Evolutionary conservation across 2,797 vertebrate genomes (phyloP), one percentile per base, ranked within the genome.

Genomic region (Apodemus agrarius): DNA sequence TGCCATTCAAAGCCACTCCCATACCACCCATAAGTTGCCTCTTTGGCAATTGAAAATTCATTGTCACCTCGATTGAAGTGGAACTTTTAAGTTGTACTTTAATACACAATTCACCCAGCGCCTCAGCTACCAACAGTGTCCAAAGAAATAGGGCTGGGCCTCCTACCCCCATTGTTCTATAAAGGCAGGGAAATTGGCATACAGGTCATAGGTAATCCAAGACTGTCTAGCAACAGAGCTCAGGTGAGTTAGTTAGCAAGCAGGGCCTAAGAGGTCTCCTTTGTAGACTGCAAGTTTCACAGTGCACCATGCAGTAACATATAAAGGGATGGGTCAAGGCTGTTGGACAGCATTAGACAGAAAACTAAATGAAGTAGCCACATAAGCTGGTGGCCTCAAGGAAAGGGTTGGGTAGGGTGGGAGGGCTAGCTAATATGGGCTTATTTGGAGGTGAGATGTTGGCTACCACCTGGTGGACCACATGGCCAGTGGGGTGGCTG

Each of bases 231-330:
- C 4, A 13, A 49, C 57, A 14, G 8, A 67, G 54, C 17, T 21
- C 24, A 2, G 1, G 78, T 4, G 0, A 24, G 57, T 57, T 17
- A 6, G 46, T 13, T 21, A 19, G 40, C 1, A 22, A 34, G 43
- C 34, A 11, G 0, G 0, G 21, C 22, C 2, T 1, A 6, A 4
- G 3, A 65, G 4, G 65, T 65, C 40, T 86, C 40, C 63, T 74
- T 14, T 16, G 46, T 65, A n/a, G 26, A 95, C 94, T 96, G 80
- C 94, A 91, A 83, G 26, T 57, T 46, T 92, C 93, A 67, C 14
- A 10, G 34, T 78, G 63, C 84, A 3, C 43, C 1, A 11, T 9
- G 2, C 1, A 1, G 19, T 65, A 54, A 37, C 11, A 10, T 17
- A 2, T 1, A 14, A 88, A 67, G 61, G 93, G 74, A 46, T 67